Evolutionary conservation across 2,888 invertebrate species (phyloP).

Genomic region (Polylopha cassiicola): DNA sequence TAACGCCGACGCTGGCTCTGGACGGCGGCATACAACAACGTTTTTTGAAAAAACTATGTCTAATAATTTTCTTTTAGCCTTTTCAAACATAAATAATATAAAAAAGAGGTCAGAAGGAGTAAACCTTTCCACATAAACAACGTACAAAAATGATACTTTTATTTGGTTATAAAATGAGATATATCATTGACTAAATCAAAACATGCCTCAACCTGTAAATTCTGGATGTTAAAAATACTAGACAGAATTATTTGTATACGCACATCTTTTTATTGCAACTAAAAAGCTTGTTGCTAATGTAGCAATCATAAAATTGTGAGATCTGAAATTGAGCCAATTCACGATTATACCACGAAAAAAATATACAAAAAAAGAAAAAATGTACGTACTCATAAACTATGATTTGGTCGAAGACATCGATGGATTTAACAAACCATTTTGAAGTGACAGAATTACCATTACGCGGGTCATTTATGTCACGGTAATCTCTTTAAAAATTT

Average conservation of each 20-base stretch:
- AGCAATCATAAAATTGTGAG: constrained; percentile 40
- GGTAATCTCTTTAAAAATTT: constrained; percentile 39
- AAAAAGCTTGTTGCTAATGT: constrained; percentile 39
- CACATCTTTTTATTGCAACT: constrained; percentile 30
- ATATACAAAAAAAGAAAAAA: constrained; percentile 14
- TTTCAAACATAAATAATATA: too few relatives aligned
- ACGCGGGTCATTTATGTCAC: constrained; percentile 40
- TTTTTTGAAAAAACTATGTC: too few relatives aligned
- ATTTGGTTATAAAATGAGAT: too few relatives aligned
- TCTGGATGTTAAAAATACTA: constrained; percentile 23
- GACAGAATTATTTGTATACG: constrained; percentile 23
- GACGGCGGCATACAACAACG: constrained; percentile 65
- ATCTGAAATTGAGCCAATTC: constrained; percentile 49
- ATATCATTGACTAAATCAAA: constrained; percentile 1
- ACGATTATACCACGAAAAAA: constrained; percentile 33
- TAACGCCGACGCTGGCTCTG: constrained; percentile 61
- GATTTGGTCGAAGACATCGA: constrained; percentile 29
- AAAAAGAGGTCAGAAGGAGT: too few relatives aligned
- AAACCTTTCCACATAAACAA: too few relatives aligned
- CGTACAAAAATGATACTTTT: too few relatives aligned
- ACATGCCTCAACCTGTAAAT: not conserved
- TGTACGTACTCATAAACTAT: constrained; percentile 28
- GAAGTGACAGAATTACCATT: constrained; percentile 37
- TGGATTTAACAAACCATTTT: constrained; percentile 37
- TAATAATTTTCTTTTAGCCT: too few relatives aligned